Percentiles rank a stretch among this genome's conserved stretches.
phyloP scores from a whole-genome alignment of 2,888 invertebrate species.

The Disparrhopalites patrizii region DNA sequence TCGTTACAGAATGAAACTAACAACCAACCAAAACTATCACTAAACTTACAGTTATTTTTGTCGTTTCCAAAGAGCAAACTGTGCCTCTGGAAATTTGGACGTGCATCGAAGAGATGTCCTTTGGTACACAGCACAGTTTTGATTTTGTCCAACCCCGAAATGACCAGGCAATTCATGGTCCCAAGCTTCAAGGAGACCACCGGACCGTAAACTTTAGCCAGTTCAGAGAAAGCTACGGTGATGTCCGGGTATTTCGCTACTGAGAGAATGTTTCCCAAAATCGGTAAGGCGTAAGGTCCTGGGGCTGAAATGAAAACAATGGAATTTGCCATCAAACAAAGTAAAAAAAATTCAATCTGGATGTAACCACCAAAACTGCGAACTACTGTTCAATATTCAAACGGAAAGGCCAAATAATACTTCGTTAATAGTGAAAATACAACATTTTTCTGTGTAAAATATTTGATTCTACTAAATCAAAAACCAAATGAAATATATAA shows the following conservation, averaged over 20 bases:
- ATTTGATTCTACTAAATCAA: no score
- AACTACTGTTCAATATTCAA: background rate
- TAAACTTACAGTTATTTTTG: conserved; percentile 83
- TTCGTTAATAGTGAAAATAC: no score
- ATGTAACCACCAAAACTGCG: no score
- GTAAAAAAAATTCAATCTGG: no score
- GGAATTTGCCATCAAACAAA: background rate
- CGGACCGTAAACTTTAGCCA: conserved; percentile 38
- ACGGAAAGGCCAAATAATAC: background rate
- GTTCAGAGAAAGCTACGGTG: conserved; percentile 36
- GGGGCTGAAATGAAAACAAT: conserved; percentile 33
- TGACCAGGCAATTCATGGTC: conserved; percentile 36
- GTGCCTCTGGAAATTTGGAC: conserved; percentile 75
- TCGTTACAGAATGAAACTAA: no score
- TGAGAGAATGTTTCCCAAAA: conserved; percentile 40
- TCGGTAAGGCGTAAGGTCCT: conserved; percentile 41
- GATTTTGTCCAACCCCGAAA: conserved; percentile 43
- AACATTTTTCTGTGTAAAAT: background rate
- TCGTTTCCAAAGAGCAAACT: conserved; percentile 78
- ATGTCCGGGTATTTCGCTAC: conserved; percentile 40
- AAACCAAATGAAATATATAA: background rate
- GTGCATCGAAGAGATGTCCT: conserved; percentile 74
- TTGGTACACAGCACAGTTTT: conserved; percentile 43
- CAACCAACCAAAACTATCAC: no score
- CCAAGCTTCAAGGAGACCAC: conserved; percentile 41